phyloP scores from a whole-genome alignment of 2,888 invertebrate species.

The Sarcophaga rosellei region DNA sequence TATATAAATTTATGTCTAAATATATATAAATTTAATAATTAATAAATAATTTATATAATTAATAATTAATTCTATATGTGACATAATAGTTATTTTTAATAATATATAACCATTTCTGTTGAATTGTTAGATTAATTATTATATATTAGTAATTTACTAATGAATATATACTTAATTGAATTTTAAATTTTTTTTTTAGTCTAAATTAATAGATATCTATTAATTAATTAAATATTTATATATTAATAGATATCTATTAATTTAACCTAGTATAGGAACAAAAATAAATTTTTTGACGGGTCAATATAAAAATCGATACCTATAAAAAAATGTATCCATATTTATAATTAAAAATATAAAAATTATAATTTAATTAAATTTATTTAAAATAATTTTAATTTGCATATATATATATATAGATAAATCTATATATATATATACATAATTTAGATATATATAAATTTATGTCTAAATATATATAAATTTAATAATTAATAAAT shows the following conservation, averaged over 20 bases:
- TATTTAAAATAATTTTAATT: conserved; percentile 72
- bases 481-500: no score
- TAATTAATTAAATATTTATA: conserved; percentile 57
- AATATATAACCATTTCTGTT: conserved; percentile 58
- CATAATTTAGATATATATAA: conserved; percentile 66
- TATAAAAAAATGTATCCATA: no score
- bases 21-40: conserved; percentile 47
- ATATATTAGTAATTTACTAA: conserved; percentile 7
- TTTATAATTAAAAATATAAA: conserved; percentile 38
- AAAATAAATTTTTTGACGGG: no score
- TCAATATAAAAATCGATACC: no score
- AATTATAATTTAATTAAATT: conserved; percentile 47
- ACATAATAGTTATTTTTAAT: conserved; percentile 72
- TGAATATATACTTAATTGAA: conserved; percentile 18
- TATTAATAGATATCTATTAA: conserved; percentile 38
- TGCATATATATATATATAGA: conserved; percentile 40
- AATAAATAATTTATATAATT: conserved; percentile 34
- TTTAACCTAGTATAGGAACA: background rate
- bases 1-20: conserved; percentile 49
- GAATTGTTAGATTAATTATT: background rate
- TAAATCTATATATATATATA: conserved; percentile 64
- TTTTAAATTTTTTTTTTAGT: conserved; percentile 17
- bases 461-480: background rate
- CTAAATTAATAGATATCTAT: conserved; percentile 62
- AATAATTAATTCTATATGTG: conserved; percentile 64